A percentile compares a stretch with the other conserved stretches of the same genome.
Evolutionary conservation across 2,888 invertebrate species (phyloP).

Genomic region (Zaprionus lineosus): DNA sequence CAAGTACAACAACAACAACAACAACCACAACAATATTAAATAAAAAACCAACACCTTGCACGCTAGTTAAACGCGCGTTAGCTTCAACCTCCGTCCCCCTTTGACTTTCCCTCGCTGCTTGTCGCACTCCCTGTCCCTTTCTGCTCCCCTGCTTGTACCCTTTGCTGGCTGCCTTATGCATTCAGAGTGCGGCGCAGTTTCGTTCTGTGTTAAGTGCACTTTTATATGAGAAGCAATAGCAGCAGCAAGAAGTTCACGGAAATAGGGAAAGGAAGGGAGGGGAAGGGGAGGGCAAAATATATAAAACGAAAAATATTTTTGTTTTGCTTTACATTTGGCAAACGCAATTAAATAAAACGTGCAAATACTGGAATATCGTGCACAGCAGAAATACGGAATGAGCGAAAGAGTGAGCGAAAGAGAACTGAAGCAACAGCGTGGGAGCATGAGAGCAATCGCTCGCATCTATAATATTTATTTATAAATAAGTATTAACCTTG

Average conservation of each 20-base stretch:
- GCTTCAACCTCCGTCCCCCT: no score
- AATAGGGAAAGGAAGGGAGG: constrained; percentile 3
- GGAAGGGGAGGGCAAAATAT: not conserved
- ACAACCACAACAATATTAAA: no score
- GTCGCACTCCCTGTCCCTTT: not conserved
- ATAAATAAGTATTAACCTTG: constrained; percentile 71
- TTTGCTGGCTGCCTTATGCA: constrained; percentile 16
- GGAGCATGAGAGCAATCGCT: constrained; percentile 18
- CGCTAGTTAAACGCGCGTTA: constrained; percentile 53
- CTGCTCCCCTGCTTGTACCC: no score
- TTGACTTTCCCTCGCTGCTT: no score
- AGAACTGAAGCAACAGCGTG: no score
- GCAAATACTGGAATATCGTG: constrained; percentile 53
- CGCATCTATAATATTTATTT: constrained; percentile 54
- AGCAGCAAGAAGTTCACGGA: constrained; percentile 22
- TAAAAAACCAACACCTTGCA: constrained; percentile 21
- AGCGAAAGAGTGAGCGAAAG: not conserved
- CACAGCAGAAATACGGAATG: constrained; percentile 8
- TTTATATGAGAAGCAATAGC: constrained; percentile 18
- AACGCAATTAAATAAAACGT: constrained; percentile 49
- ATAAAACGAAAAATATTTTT: constrained; percentile 35
- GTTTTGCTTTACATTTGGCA: constrained; percentile 41
- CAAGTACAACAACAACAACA: not conserved
- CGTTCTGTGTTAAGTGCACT: constrained; percentile 45
- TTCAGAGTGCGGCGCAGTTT: constrained; percentile 60